phyloP scores from a whole-genome alignment of 2,113 vertebrate species.

The Corythoichthys intestinalis region DNA sequence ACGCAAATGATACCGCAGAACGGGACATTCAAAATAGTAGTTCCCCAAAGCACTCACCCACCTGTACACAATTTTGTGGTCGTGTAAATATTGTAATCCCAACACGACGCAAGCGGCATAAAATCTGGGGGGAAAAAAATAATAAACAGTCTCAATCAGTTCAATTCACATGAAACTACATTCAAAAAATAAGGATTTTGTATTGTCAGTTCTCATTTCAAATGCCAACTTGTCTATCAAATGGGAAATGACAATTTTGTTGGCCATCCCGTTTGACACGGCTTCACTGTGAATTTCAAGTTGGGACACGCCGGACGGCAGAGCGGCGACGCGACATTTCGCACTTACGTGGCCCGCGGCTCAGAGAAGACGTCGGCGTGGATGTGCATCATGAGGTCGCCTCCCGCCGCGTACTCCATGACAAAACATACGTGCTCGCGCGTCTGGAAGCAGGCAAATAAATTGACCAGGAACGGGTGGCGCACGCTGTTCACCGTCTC shows the following conservation, averaged over 20 bases:
- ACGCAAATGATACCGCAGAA: background rate
- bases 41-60: conserved; percentile 78
- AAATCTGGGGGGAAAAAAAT: conserved; percentile 73
- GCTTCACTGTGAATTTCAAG: too few relatives aligned
- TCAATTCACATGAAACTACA: background rate
- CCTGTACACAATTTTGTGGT: conserved; percentile 99
- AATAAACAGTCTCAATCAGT: background rate
- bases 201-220: too few relatives aligned
- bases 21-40: background rate
- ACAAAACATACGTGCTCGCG: conserved; percentile 98
- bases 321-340: background rate
- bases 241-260: background rate
- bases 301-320: too few relatives aligned
- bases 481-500: conserved; percentile 98
- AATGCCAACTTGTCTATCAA: background rate
- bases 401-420: conserved; percentile 98
- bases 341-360: conserved; percentile 92
- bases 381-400: conserved; percentile 99
- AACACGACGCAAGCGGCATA: conserved; percentile 97
- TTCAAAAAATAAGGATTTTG: background rate
- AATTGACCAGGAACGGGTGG: conserved; percentile 98
- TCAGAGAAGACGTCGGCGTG: conserved; percentile 98
- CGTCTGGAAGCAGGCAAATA: conserved; percentile 99
- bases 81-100: conserved; percentile 94
- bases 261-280: too few relatives aligned